These are phyloP conservation scores for Vulpes ferrilata DNA, from an alignment of 2,113 vertebrate species.

Conservation along the genomic window DNA sequence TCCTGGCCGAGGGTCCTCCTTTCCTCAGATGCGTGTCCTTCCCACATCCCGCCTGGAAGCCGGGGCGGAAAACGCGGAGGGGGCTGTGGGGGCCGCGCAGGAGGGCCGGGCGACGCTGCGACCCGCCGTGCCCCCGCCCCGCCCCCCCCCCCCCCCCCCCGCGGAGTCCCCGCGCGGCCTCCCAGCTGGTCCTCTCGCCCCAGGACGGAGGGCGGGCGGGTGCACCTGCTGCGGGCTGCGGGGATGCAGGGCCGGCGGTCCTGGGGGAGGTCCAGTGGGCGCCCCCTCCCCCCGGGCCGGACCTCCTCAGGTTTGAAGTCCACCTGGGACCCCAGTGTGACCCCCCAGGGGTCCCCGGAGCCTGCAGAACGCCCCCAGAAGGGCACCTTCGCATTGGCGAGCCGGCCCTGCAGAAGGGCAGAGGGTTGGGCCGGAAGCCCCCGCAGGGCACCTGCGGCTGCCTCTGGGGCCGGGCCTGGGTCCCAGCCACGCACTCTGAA, in stretches of 20 bases:
- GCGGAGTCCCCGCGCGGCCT: rapidly evolving
- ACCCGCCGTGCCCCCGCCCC: rapidly evolving
- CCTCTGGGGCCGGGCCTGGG: rapidly evolving
- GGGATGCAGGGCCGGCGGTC: neutral
- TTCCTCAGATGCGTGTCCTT: neutral
- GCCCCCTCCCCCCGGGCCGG: neutral
- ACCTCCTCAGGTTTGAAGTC: neutral
- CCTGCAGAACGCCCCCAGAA: too few species aligned
- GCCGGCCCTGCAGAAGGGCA: too few species aligned
- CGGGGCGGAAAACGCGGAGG: neutral
- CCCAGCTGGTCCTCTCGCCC: neutral
- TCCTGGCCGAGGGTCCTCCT: neutral
- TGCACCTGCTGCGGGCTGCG: rapidly evolving
- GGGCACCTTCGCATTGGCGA: neutral
- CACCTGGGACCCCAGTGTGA: rapidly evolving
- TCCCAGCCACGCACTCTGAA: neutral
- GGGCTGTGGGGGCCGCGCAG: neutral
- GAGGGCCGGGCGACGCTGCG: rapidly evolving
- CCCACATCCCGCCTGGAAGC: neutral
- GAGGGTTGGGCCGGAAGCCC: rapidly evolving
- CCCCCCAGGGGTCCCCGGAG: neutral
- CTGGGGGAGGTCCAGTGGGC: rapidly evolving
- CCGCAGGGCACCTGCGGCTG: rapidly evolving
- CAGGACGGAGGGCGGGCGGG: neutral
- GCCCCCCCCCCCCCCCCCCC: rapidly evolving